These are phyloP conservation scores for Turdus rufiventris DNA, from an alignment of 2,113 vertebrate genomes.

Conservation along the genomic window DNA sequence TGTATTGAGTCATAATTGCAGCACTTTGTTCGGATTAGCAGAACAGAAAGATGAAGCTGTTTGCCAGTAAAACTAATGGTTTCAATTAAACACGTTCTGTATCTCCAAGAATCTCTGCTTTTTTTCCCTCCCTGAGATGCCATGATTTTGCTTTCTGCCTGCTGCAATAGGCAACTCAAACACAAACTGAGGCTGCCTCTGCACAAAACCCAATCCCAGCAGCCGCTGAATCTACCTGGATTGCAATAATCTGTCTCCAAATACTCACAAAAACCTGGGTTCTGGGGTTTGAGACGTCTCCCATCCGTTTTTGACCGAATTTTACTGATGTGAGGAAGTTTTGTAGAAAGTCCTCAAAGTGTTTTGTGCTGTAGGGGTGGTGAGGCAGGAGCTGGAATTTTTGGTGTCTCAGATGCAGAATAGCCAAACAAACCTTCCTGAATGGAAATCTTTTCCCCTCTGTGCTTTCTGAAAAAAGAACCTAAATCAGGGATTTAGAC, in stretches of 20 bases:
- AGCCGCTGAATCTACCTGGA: not conserved
- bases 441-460: not conserved
- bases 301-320: not conserved
- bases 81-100: not conserved
- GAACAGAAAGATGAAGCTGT: slow-evolving; percentile 52
- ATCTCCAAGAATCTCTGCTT: not conserved
- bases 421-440: not conserved
- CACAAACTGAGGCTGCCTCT: not conserved
- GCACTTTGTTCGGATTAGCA: slow-evolving; percentile 66
- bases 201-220: not conserved
- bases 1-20: slow-evolving; percentile 64
- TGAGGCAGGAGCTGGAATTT: not conserved
- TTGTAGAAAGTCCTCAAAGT: not conserved
- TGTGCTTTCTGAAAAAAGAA: not conserved
- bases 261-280: not conserved
- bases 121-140: not conserved
- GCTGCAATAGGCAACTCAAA: not conserved
- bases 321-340: not conserved
- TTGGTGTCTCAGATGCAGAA: fast-evolving
- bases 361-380: fast-evolving
- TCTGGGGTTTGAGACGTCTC: not conserved
- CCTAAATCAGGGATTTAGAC: fast-evolving
- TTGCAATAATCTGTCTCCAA: not conserved
- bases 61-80: slow-evolving; percentile 45
- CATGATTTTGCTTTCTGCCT: not conserved